Percentiles rank a stretch among this genome's conserved stretches.
Evolutionary conservation across 2,888 invertebrate genomes (phyloP).

Genomic region (Tillus elongatus): DNA sequence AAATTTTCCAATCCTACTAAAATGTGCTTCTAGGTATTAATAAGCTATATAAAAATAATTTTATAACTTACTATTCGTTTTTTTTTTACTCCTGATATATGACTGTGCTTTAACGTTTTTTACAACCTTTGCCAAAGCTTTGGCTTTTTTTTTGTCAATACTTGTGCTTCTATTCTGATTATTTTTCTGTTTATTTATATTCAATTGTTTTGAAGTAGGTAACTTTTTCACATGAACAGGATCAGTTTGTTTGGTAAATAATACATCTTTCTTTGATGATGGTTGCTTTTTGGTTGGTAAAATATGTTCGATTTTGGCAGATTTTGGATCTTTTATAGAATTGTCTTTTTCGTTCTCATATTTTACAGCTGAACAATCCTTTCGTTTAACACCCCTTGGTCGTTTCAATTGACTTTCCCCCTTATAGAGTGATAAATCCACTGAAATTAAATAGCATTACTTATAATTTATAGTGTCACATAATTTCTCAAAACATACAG

Average conservation of each 20-base stretch:
- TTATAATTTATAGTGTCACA: constrained; percentile 9
- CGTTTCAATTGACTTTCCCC: constrained; percentile 67
- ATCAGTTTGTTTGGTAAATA: constrained; percentile 7
- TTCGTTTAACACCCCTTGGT: constrained; percentile 39
- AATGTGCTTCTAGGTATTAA: too few relatives aligned
- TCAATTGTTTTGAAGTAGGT: constrained; percentile 13
- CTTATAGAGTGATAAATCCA: constrained; percentile 74
- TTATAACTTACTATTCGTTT: too few relatives aligned
- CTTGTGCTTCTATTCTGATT: constrained; percentile 30
- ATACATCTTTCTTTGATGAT: too few relatives aligned
- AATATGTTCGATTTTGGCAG: constrained; percentile 8
- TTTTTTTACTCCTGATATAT: too few relatives aligned
- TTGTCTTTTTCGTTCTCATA: constrained; percentile 10
- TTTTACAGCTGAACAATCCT: constrained; percentile 24
- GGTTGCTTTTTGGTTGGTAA: too few relatives aligned
- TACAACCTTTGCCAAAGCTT: constrained; percentile 39
- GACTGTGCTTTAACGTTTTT: too few relatives aligned
- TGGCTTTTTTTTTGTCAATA: constrained; percentile 41
- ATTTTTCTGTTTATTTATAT: constrained; percentile 22
- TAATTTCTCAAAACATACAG: constrained; percentile 53
- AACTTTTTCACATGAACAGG: constrained; percentile 9
- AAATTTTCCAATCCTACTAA: too few relatives aligned
- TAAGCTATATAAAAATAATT: too few relatives aligned
- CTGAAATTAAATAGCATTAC: constrained; percentile 49
- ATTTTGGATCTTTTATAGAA: constrained; percentile 11